These are phyloP conservation scores for Anser brachyrhynchus DNA, from an alignment of 2,113 vertebrate genomes.

Conservation along the genomic window DNA sequence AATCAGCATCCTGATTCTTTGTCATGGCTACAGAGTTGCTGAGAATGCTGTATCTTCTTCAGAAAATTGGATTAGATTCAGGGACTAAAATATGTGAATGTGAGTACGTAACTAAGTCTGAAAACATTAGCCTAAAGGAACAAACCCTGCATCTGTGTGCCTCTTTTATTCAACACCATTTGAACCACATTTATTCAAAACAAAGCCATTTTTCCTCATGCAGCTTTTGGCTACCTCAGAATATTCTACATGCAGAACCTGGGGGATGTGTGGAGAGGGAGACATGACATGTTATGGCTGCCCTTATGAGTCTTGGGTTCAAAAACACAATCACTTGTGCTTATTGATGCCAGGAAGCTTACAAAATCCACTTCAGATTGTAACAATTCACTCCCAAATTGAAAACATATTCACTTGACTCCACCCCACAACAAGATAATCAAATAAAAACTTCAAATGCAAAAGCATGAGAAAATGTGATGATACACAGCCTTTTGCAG, in stretches of 20 bases:
- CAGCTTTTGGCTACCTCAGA: not conserved
- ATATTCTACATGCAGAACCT: not conserved
- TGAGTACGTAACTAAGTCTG: not conserved
- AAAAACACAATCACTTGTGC: not conserved
- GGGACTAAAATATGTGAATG: not conserved
- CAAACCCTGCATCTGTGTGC: not conserved
- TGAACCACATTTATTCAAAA: not conserved
- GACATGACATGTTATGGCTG: not conserved
- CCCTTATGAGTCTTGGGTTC: not conserved
- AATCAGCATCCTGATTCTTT: slow-evolving; percentile 13
- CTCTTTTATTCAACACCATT: not conserved
- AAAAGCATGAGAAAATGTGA: not conserved
- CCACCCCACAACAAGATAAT: not conserved
- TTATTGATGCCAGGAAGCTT: not conserved
- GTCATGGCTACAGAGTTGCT: not conserved
- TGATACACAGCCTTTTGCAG: not conserved
- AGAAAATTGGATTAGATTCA: slow-evolving; percentile 12
- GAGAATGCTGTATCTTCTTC: not conserved
- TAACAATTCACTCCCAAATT: slow-evolving; percentile 6
- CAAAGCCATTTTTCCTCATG: not conserved
- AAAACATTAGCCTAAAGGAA: not conserved
- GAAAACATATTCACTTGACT: not conserved
- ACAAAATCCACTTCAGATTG: slow-evolving; percentile 6
- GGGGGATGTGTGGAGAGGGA: not conserved
- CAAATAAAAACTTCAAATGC: not conserved